Conservation (phyloP, 1,140 invertebrate species). For the Nasonia longicornis region DNA sequence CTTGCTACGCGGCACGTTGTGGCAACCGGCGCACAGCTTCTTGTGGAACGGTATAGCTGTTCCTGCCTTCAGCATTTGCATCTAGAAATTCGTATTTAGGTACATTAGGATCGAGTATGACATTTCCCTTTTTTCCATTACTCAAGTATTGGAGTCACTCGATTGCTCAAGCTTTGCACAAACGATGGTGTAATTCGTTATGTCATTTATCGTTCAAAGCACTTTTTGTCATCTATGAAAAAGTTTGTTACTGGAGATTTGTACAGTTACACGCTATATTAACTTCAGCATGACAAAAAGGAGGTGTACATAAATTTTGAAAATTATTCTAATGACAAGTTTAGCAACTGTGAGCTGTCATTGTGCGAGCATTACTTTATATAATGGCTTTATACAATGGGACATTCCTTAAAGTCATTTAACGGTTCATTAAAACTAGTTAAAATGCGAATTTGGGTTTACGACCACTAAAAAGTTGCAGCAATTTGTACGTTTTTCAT, state of each 20-base stretch:
- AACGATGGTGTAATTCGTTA: too few species aligned
- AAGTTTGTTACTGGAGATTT: too few species aligned
- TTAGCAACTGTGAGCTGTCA: neutral
- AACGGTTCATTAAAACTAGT: neutral
- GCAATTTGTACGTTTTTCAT: neutral
- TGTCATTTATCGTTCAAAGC: too few species aligned
- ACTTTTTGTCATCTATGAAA: too few species aligned
- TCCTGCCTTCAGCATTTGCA: conserved; percentile 80
- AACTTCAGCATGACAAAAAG: neutral
- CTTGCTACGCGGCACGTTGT: conserved; percentile 86
- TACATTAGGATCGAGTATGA: neutral
- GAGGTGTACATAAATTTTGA: neutral
- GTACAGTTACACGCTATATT: neutral
- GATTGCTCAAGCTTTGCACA: neutral
- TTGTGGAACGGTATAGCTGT: conserved; percentile 92
- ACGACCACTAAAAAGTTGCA: neutral
- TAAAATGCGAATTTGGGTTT: conserved; percentile 5
- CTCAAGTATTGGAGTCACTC: too few species aligned
- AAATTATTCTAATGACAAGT: neutral
- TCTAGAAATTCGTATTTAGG: conserved; percentile 58
- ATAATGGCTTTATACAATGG: neutral
- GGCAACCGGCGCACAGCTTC: conserved; percentile 88
- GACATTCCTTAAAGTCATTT: neutral
- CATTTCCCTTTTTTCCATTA: neutral
- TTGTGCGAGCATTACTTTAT: neutral